Conservation (phyloP, 1,140 invertebrate species). For the Grapholita molesta region DNA sequence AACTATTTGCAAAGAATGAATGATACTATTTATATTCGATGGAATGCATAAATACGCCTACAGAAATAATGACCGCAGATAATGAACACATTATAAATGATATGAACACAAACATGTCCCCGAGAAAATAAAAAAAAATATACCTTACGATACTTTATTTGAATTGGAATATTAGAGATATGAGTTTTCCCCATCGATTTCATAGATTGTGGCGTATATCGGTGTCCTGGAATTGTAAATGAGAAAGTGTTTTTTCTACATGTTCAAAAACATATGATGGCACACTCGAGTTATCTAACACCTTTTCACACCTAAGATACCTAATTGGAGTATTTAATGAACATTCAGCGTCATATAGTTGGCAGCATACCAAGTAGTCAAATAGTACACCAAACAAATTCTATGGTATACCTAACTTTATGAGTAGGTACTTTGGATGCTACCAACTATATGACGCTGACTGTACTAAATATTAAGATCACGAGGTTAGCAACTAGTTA, state of each 20-base stretch:
- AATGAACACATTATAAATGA: not conserved
- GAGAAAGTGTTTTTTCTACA: not conserved
- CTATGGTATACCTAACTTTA: too few relatives aligned
- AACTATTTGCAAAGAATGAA: too few relatives aligned
- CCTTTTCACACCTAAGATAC: too few relatives aligned
- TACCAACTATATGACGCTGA: too few relatives aligned
- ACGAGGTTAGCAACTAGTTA: too few relatives aligned
- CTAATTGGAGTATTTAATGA: too few relatives aligned
- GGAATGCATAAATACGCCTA: not conserved
- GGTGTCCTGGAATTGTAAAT: conserved; percentile 44
- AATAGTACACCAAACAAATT: too few relatives aligned
- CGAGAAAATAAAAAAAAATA: conserved; percentile 31
- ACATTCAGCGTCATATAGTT: too few relatives aligned
- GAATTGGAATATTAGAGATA: conserved; percentile 32
- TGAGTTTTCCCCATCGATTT: conserved; percentile 44
- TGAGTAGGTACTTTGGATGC: too few relatives aligned
- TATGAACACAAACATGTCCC: conserved; percentile 22
- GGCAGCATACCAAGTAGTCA: too few relatives aligned
- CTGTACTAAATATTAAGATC: too few relatives aligned
- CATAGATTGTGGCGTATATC: conserved; percentile 54
- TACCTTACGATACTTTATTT: conserved; percentile 40
- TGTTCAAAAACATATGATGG: not conserved
- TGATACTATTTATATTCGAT: not conserved
- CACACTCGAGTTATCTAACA: too few relatives aligned
- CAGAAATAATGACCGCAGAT: not conserved